Evolutionary conservation across 2,888 invertebrate genomes (phyloP), one percentile per base, ranked within the genome.

Genomic region (Thecophora atra): DNA sequence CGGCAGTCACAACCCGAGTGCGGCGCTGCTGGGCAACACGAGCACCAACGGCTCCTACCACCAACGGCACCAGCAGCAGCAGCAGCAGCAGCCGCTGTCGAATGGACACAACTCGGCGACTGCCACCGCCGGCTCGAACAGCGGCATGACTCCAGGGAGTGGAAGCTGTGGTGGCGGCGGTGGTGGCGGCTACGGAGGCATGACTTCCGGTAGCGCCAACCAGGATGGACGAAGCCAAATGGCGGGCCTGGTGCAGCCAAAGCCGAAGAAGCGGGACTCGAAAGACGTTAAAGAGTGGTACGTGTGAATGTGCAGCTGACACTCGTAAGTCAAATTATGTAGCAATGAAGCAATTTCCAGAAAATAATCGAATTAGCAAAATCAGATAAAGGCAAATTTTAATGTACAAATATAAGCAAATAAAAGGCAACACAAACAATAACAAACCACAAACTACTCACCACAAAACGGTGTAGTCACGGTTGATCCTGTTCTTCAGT

Each of bases 271-370:
- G 83, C 90, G 91, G 76, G 91, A 92, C 85, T 91, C 93, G 76
- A 95, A 95, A 89, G 95, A 96, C 85, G 94, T 97, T 85, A 97
- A 97, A 89, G 97, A 97, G 90, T 97, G 97, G 97, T 97, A 97
- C 87, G 97, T 97, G 87, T 96, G 93, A 90, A 81, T 72, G 70
- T 67, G 66, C 51, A 52, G 1, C 8, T 19, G 44, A 4, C 6
- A 17, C 54, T 24, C 58, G 58, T 28, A 73, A 73, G 76, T 83
- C 82, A 83, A 83, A 82, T 82, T n/a, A n/a, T n/a, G n/a, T 84
- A 83, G 82, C 82, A 81, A 82, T 81, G 81, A 76, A 75, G 71
- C 73, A 72, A 71, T 65, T 70, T 28, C 62, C 60, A 73, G 62
- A 69, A 44, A 67, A 60, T 62, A 70, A 52, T 62, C 42, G 37